Base-by-base conservation (phyloP, 2,113 vertebrate genomes). In the Amia ocellicauda region DNA sequence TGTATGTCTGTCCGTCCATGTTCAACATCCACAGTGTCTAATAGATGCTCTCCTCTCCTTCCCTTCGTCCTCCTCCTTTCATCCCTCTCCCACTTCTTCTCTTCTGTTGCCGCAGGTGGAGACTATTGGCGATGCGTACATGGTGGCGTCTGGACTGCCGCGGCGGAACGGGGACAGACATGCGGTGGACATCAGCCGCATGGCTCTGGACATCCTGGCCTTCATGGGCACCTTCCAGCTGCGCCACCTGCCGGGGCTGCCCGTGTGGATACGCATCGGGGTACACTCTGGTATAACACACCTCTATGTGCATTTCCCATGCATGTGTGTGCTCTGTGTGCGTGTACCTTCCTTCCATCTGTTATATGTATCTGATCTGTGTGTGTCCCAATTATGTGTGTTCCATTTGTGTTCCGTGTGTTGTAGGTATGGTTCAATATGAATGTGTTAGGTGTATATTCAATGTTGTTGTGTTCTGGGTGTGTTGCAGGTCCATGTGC, bases 181-280 rank as follows among this genome's bases (percentile, higher is more conserved):
- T 0, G 95, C 97, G 0, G 83, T 98, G 64, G 95, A 98, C 73
- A 96, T 99, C 50, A 91, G 89, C 69, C 92, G 88, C 82, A 99
- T 99, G 97, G 97, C 95, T 27, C 78, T 98, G 83, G 94, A 98
- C 71, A 96, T 99, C 72, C 88, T 99, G 57, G 88, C 91, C 49
- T 99, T 98, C 80, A 92, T 99, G 72, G 94, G 93, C 41, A 92
- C 94, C 2, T 99, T 97, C 77, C 85, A 96, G 79, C 67, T 99
- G 53, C 85, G 89, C 49, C 97, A 98, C 74, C 87, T 99, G 54
- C 97, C 97, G 0, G 94, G 92, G 36, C 91, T 99, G 67, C 96
- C 96, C 14, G 85, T 99, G 60, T 99, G 97, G 94, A 98, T 99
- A 66, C 93, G 96, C n/a, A 98, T 99, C 36, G 97, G 97, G 27